These are phyloP conservation scores for Rissa tridactyla DNA, from an alignment of 2,113 vertebrate species.

Conservation along the genomic window DNA sequence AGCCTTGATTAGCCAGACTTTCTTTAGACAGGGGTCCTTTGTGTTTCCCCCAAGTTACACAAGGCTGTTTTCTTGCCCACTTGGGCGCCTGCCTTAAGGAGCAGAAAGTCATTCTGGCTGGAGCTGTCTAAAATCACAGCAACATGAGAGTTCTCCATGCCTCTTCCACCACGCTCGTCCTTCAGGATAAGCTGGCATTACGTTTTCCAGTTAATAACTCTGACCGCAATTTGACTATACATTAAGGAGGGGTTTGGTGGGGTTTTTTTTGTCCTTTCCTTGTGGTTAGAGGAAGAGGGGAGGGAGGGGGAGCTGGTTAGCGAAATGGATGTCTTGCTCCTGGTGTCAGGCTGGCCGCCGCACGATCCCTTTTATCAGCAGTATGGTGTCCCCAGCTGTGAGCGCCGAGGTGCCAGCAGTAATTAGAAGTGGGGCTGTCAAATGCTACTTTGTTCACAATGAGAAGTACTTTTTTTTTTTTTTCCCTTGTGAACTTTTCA, in stretches of 20 bases:
- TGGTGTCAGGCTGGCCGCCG: neutral
- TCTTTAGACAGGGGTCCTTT: neutral
- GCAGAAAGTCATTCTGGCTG: neutral
- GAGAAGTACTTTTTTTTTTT: neutral
- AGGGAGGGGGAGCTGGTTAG: neutral
- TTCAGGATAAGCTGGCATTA: neutral
- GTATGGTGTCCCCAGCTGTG: constrained; percentile 21
- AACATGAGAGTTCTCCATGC: fast-evolving
- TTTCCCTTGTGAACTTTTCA: constrained; percentile 51
- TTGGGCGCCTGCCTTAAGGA: neutral
- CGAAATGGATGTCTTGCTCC: neutral
- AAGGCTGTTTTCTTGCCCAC: neutral
- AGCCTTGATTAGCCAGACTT: neutral
- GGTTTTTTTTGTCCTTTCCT: neutral
- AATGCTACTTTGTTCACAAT: constrained; percentile 21
- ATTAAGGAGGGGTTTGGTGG: neutral
- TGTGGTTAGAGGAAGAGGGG: neutral
- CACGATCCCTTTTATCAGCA: neutral
- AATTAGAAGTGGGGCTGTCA: constrained; percentile 1
- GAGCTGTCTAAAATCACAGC: neutral
- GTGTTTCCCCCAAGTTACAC: neutral
- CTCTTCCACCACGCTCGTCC: fast-evolving
- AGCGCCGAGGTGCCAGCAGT: neutral
- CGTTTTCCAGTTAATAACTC: neutral
- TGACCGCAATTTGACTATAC: neutral